Conservation (phyloP, 1,140 invertebrate genomes). For the Drosophila triauraria region DNA sequence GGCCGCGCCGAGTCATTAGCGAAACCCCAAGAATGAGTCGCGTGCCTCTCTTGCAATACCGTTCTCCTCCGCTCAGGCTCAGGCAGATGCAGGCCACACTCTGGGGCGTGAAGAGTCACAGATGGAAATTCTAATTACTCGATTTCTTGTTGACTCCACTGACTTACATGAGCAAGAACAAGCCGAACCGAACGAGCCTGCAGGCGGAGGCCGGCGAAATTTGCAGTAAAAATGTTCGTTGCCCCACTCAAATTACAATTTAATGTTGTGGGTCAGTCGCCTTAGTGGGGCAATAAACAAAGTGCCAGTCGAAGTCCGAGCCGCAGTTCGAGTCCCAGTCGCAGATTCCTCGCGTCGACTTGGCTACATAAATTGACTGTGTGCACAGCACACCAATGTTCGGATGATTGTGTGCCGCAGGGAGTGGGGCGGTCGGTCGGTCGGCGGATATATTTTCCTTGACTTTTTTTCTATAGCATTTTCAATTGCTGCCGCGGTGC, state of each 20-base stretch:
- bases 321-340: constrained; percentile 18
- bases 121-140: constrained; percentile 73
- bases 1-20: constrained; percentile 36
- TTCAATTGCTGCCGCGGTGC: constrained; percentile 68
- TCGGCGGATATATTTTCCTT: constrained; percentile 14
- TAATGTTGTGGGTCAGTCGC: constrained; percentile 81
- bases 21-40: constrained; percentile 45
- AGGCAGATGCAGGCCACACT: constrained; percentile 38
- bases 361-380: constrained; percentile 68
- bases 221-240: constrained; percentile 73
- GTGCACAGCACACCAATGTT: constrained; percentile 64
- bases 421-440: constrained; percentile 22
- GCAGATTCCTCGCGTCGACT: constrained; percentile 38
- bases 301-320: constrained; percentile 53
- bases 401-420: constrained; percentile 64
- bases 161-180: constrained; percentile 56
- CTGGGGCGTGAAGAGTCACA: constrained; percentile 70
- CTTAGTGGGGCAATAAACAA: constrained; percentile 81
- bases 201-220: constrained; percentile 45
- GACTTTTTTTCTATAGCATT: constrained; percentile 23
- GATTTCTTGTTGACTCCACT: constrained; percentile 48
- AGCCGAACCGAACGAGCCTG: constrained; percentile 3
- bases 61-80: constrained; percentile 32
- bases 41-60: constrained; percentile 48
- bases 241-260: constrained; percentile 82